phyloP scores from a whole-genome alignment of 2,113 vertebrate genomes.

The Podocnemis expansa region DNA sequence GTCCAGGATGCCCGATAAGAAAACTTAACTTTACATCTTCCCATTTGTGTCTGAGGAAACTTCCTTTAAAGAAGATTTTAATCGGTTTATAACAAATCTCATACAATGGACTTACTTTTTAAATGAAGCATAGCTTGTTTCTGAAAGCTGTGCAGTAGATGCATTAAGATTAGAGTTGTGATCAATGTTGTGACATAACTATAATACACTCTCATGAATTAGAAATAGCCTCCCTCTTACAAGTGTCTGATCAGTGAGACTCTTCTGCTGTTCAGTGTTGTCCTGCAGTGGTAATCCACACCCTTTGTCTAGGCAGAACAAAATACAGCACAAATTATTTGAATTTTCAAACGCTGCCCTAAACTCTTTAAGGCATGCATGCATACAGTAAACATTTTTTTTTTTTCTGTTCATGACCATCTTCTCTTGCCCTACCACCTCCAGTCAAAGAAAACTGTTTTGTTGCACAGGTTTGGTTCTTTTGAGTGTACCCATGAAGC shows the following conservation, averaged over 20 bases:
- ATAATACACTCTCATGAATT: constrained; percentile 34
- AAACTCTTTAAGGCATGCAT: constrained; percentile 7
- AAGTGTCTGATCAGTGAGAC: constrained; percentile 40
- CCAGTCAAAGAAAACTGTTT: accelerated
- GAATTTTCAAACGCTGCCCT: background rate
- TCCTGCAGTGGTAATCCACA: background rate
- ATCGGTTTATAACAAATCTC: background rate
- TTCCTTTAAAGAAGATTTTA: background rate
- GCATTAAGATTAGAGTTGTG: background rate
- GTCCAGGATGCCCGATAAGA: background rate
- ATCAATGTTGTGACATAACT: background rate
- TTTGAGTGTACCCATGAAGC: background rate
- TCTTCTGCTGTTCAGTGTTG: constrained; percentile 20
- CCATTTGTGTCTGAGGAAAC: background rate
- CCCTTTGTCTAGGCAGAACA: constrained; percentile 39
- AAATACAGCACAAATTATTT: background rate
- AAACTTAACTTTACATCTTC: background rate
- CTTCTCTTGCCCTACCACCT: background rate
- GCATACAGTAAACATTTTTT: constrained; percentile 20
- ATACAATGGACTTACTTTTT: background rate
- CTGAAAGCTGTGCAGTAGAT: background rate
- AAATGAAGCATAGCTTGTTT: background rate
- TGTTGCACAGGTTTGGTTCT: background rate
- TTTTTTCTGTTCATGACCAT: background rate
- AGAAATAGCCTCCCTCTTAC: constrained; percentile 53